A percentile compares a stretch with the other conserved stretches of the same genome.
Conservation (phyloP, 1,140 invertebrate genomes). For the Ylistrum balloti region DNA sequence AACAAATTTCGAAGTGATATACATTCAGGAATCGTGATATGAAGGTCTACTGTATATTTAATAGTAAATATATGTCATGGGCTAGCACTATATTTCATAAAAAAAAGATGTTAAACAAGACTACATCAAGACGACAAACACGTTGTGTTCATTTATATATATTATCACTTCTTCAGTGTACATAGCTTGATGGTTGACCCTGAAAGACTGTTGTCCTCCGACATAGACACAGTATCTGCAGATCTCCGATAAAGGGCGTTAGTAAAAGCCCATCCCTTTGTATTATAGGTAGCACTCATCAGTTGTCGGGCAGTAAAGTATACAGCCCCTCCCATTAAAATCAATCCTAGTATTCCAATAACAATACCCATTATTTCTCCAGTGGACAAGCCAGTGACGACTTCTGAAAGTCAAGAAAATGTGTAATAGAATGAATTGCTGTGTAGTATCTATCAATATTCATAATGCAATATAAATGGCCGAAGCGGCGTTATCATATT, state of each 20-base stretch:
- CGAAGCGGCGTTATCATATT: too few relatives aligned
- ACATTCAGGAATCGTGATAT: too few relatives aligned
- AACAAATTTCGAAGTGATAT: too few relatives aligned
- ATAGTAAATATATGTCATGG: too few relatives aligned
- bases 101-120: too few relatives aligned
- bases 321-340: neutral
- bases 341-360: neutral
- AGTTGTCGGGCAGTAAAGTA: neutral
- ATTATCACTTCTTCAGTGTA: neutral
- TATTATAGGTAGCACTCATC: neutral
- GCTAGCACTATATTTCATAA: too few relatives aligned
- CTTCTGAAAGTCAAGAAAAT: neutral
- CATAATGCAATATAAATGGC: too few relatives aligned
- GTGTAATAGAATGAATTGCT: too few relatives aligned
- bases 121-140: too few relatives aligned
- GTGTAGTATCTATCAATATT: too few relatives aligned
- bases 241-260: constrained; percentile 21
- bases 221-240: neutral
- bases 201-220: neutral
- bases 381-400: neutral
- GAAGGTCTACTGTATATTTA: too few relatives aligned
- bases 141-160: neutral
- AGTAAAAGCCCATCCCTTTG: neutral
- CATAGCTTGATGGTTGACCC: neutral
- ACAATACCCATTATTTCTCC: constrained; percentile 16